Conservation (phyloP, 2,797 vertebrate genomes). For the Karalla daura region DNA sequence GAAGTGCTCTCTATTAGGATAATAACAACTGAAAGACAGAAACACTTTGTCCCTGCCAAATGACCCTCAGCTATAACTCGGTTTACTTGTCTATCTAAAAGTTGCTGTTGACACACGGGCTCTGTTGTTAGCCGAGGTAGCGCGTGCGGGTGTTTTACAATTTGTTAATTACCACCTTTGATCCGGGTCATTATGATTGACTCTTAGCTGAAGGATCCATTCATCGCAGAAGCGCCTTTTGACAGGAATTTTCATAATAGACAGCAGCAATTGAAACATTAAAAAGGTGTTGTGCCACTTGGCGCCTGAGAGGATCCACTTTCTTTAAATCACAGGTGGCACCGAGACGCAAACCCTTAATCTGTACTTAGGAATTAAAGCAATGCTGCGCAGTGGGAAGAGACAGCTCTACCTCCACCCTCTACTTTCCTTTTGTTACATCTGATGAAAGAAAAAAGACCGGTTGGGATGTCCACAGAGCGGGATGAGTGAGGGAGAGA, state of each 20-base stretch:
- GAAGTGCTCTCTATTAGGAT: slow-evolving; percentile 59
- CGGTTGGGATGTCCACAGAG: neutral
- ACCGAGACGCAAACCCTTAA: neutral
- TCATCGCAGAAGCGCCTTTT: neutral
- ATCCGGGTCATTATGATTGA: neutral
- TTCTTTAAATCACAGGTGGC: slow-evolving; percentile 7
- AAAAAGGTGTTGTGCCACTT: neutral
- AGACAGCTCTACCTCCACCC: neutral
- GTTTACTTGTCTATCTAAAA: slow-evolving; percentile 3
- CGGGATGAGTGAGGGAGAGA: neutral
- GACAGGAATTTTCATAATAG: slow-evolving; percentile 13
- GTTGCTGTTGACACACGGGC: neutral
- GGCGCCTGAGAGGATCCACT: neutral
- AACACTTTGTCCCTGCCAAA: slow-evolving; percentile 52
- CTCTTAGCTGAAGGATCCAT: neutral
- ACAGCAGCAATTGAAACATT: neutral
- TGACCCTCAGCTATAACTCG: slow-evolving; percentile 30
- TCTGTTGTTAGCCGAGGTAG: neutral
- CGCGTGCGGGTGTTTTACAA: neutral
- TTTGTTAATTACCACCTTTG: neutral
- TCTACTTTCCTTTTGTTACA: neutral
- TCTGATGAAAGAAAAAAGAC: slow-evolving; percentile 1
- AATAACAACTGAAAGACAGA: slow-evolving; percentile 39
- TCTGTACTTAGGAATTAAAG: neutral
- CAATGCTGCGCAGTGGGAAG: neutral